Percentiles rank a stretch among this genome's conserved stretches.
Conservation (phyloP, 2,888 invertebrate species). For the Pollenia amentaria region DNA sequence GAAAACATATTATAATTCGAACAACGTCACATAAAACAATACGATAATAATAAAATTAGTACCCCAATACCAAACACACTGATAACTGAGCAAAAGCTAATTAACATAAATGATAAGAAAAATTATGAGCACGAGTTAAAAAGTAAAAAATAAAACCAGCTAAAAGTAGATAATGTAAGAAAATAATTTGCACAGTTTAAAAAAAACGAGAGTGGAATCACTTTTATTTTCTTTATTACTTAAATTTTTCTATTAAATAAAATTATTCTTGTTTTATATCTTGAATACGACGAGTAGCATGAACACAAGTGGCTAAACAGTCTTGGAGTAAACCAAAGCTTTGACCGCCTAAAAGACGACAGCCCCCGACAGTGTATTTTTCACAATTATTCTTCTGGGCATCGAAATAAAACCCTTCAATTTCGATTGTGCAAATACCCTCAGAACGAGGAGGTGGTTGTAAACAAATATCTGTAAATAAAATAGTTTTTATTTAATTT, state of each 20-base stretch:
- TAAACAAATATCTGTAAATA: slow-evolving; percentile 79
- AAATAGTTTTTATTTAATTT: neutral
- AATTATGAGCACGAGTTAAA: neutral
- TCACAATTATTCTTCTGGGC: slow-evolving; percentile 79
- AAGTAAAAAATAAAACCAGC: slow-evolving; percentile 13
- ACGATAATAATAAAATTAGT: too few species aligned
- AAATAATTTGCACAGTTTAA: neutral
- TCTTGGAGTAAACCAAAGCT: slow-evolving; percentile 82
- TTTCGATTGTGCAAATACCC: slow-evolving; percentile 82
- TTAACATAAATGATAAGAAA: slow-evolving; percentile 35
- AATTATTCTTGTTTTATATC: slow-evolving; percentile 75
- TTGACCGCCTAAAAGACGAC: slow-evolving; percentile 80
- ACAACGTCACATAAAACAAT: too few species aligned
- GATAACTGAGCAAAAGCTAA: neutral
- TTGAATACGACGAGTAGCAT: slow-evolving; percentile 78
- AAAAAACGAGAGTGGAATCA: neutral
- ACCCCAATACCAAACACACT: too few species aligned
- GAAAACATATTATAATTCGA: too few species aligned
- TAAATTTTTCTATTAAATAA: slow-evolving; percentile 67
- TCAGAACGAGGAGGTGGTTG: slow-evolving; percentile 81
- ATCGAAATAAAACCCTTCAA: slow-evolving; percentile 82
- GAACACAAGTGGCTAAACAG: slow-evolving; percentile 81
- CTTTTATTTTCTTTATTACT: slow-evolving; percentile 13
- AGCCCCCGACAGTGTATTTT: slow-evolving; percentile 81
- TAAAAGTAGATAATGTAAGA: slow-evolving; percentile 22